phyloP scores from a whole-genome alignment of 2,113 vertebrate genomes.

The Saccopteryx bilineata region DNA sequence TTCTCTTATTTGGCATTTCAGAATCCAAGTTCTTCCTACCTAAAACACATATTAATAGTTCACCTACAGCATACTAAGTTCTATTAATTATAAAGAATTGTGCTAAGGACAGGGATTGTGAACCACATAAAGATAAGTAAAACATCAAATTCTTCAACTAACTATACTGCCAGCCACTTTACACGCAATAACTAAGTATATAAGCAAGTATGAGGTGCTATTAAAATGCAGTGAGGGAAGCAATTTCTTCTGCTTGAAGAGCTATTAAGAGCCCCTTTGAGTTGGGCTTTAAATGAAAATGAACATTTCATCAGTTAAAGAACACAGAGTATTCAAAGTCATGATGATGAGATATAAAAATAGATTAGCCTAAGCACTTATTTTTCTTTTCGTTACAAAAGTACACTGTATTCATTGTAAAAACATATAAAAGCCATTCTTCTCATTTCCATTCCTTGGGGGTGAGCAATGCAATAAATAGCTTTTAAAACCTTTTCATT shows the following conservation, averaged over 20 bases:
- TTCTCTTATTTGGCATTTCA: slow-evolving; percentile 20
- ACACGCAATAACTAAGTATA: neutral
- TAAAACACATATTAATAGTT: neutral
- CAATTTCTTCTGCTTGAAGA: neutral
- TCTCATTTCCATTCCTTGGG: neutral
- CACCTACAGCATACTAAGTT: neutral
- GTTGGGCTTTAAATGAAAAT: slow-evolving; percentile 34
- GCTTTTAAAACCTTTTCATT: slow-evolving; percentile 21
- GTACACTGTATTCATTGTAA: neutral
- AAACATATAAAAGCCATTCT: slow-evolving; percentile 18
- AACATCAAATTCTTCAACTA: neutral
- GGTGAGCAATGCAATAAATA: neutral
- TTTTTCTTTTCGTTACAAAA: slow-evolving; percentile 10
- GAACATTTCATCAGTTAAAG: slow-evolving; percentile 9
- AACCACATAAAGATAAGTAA: neutral
- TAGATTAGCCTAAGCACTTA: slow-evolving; percentile 17
- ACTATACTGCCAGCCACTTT: neutral
- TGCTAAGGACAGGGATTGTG: neutral
- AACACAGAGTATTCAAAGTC: neutral
- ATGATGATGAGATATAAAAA: neutral
- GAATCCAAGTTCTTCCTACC: slow-evolving; percentile 21
- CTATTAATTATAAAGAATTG: neutral
- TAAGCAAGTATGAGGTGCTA: neutral
- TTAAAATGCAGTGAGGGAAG: neutral
- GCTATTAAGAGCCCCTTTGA: neutral